A percentile compares a stretch with the other conserved stretches of the same genome.
These are phyloP conservation scores for Neomicropteryx cornuta DNA, from an alignment of 1,140 invertebrate species.

Conservation along the genomic window DNA sequence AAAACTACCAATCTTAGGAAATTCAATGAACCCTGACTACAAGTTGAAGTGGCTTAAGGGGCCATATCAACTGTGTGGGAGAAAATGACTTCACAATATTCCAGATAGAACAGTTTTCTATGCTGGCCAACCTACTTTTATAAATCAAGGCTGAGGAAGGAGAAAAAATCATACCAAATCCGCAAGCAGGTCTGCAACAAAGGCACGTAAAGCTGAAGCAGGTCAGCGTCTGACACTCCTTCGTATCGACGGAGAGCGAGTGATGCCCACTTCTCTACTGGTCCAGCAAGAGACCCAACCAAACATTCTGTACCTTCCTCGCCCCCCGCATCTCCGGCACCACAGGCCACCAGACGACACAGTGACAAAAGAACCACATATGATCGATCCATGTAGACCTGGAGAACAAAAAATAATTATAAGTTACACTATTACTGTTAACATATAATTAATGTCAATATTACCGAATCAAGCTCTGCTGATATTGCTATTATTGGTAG, in stretches of 20 bases:
- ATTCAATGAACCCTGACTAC: no score
- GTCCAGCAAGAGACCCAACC: conserved; percentile 41
- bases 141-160: no score
- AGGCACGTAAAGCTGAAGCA: conserved; percentile 55
- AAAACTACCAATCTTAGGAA: no score
- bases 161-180: conserved; percentile 50
- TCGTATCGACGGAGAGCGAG: conserved; percentile 54
- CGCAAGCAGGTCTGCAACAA: conserved; percentile 54
- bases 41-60: no score
- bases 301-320: conserved; percentile 24
- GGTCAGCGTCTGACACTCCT: conserved; percentile 51
- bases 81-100: no score
- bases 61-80: no score
- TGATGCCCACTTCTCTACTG: conserved; percentile 56
- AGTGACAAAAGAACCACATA: conserved; percentile 55
- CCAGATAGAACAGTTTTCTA: no score
- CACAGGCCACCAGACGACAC: conserved; percentile 56
- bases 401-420: conserved; percentile 14
- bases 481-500: no score
- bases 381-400: conserved; percentile 59
- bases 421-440: no score
- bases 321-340: conserved; percentile 26
- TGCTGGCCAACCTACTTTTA: no score
- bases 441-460: no score
- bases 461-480: no score